Evolutionary conservation across 2,797 vertebrate genomes (phyloP).

Genomic region (Vultur gryphus): DNA sequence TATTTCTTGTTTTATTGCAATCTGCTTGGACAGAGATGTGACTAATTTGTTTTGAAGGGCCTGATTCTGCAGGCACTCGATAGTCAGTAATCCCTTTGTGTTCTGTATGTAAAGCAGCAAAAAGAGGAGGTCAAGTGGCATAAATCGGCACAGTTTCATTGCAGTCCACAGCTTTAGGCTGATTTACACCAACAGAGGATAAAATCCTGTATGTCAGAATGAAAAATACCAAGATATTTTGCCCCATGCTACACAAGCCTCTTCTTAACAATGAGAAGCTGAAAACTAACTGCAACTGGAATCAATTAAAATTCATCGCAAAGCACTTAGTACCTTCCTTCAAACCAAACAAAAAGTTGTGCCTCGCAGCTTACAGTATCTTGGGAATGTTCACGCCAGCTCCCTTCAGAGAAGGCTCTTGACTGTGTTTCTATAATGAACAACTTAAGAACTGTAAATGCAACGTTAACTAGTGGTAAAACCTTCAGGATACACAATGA

Average conservation of each 20-base stretch:
- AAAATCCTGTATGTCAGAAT: background rate
- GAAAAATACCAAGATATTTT: background rate
- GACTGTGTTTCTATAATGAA: conserved; percentile 27
- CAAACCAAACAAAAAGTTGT: conserved; percentile 16
- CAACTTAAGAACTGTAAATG: conserved; percentile 39
- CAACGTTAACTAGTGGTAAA: conserved; percentile 17
- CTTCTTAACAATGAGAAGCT: background rate
- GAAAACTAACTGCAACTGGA: background rate
- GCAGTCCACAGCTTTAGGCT: background rate
- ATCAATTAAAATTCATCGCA: conserved; percentile 20
- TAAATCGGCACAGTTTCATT: background rate
- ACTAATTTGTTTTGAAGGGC: conserved; percentile 60
- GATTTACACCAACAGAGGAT: conserved; percentile 25
- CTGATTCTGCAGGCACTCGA: conserved; percentile 47
- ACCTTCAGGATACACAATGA: background rate
- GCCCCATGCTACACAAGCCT: background rate
- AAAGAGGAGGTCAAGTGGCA: conserved; percentile 32
- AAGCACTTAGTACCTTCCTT: background rate
- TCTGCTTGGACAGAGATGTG: conserved; percentile 33
- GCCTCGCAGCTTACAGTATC: background rate
- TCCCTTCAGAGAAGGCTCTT: conserved; percentile 41
- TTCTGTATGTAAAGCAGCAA: background rate
- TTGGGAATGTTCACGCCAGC: background rate
- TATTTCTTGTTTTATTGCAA: conserved; percentile 33
- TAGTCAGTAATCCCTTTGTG: conserved; percentile 43